Conservation (phyloP, 1,140 invertebrate genomes). For the Stenopsyche tienmushanensis region DNA sequence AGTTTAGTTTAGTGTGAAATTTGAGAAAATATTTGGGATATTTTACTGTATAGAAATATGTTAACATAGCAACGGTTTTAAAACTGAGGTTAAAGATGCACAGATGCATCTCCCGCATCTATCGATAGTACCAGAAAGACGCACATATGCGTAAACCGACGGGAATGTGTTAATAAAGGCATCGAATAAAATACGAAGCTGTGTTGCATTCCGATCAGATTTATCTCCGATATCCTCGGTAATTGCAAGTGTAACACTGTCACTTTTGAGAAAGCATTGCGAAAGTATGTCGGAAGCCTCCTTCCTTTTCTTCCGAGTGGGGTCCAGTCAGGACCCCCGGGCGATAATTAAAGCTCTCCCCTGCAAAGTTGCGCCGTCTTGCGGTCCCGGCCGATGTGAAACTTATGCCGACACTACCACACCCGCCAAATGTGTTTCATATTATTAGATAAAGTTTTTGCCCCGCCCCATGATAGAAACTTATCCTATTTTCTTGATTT, state of each 20-base stretch:
- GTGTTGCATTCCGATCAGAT: no score
- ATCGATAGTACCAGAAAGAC: no score
- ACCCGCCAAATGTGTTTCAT: slow-evolving; percentile 31
- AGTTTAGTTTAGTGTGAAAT: no score
- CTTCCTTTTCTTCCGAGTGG: neutral
- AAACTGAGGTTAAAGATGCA: no score
- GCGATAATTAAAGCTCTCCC: slow-evolving; percentile 26
- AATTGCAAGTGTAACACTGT: neutral
- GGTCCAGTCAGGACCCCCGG: neutral
- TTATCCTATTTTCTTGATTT: slow-evolving; percentile 27
- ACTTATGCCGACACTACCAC: slow-evolving; percentile 4
- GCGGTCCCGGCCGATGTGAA: neutral
- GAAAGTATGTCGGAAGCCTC: no score
- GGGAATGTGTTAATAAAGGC: no score
- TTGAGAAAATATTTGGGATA: no score
- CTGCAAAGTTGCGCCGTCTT: neutral
- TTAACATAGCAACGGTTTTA: no score
- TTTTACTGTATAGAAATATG: no score
- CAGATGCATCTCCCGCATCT: no score
- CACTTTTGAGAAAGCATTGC: no score
- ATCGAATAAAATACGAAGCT: no score
- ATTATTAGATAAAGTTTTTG: slow-evolving; percentile 36
- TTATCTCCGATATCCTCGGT: neutral
- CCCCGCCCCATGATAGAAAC: slow-evolving; percentile 9
- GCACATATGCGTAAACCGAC: neutral